phyloP scores from a whole-genome alignment of 2,113 vertebrate genomes.

The Tiliqua scincoides region DNA sequence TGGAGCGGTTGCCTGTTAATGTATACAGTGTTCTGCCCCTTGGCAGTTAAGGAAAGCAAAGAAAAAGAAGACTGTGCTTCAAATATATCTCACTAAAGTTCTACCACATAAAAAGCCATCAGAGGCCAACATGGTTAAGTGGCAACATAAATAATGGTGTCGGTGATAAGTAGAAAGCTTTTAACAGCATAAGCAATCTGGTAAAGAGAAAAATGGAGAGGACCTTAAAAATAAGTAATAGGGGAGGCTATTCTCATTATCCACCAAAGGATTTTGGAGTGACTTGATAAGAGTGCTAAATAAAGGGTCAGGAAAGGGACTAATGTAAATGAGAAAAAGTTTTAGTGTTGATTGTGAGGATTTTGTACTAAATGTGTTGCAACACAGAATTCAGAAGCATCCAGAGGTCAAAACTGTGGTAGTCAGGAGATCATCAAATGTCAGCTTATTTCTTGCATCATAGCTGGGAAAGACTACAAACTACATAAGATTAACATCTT shows the following conservation, averaged over 20 bases:
- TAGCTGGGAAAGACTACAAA: too few relatives aligned
- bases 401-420: too few relatives aligned
- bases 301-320: neutral
- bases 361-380: neutral
- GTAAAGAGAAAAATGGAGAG: neutral
- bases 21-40: neutral
- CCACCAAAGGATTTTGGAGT: neutral
- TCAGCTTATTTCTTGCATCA: too few relatives aligned
- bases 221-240: neutral
- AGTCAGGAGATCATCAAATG: too few relatives aligned
- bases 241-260: slow-evolving; percentile 16
- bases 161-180: slow-evolving; percentile 24
- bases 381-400: neutral
- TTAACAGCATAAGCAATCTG: slow-evolving; percentile 26
- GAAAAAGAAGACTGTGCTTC: neutral
- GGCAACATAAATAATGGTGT: slow-evolving; percentile 28
- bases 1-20: neutral
- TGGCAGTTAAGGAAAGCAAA: neutral
- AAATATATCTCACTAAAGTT: slow-evolving; percentile 19
- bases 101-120: neutral
- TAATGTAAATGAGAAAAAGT: neutral
- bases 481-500: too few relatives aligned
- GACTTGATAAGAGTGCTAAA: neutral
- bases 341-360: neutral
- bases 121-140: slow-evolving; percentile 33